Evolutionary conservation across 2,113 vertebrate species (phyloP), one percentile per base, ranked within the genome.

Genomic region (Trinectes maculatus): DNA sequence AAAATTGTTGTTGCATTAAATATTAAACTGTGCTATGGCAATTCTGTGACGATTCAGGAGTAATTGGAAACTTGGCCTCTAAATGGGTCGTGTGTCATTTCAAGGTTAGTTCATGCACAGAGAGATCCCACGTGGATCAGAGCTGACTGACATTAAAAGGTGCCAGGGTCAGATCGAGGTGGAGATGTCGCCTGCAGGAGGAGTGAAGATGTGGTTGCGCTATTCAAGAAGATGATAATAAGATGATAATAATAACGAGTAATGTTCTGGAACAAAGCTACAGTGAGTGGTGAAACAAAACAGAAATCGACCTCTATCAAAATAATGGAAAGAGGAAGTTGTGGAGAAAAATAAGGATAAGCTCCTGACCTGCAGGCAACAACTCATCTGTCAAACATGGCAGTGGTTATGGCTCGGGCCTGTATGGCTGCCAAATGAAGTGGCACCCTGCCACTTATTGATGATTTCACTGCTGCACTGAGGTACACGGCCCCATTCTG

Each of bases 351-450:
- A 55, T 28, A 18, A 28, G 37, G 16, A 26, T 16, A 26, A 12
- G 36, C 24, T 57, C 24, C 12, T 24, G 54, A 39, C 34, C 36
- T 24, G 18, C n/a, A 40, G 54, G 4, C 16, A 19, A 36, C 24
- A 42, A 16, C 36, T 31, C 55, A 19, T 58, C 55, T 43, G 55
- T 58, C 25, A 43, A 43, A 31, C n/a, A 11, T 12, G 39, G 15
- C 8, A 5, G 34, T 39, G 21, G 25, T 43, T 29, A 1, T 59
- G 18, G n/a, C 16, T 31, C 13, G 28, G n/a, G 39, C 28, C 6
- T 25, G 33, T 34, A 59, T 13, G 39, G 28, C 56, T 59, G 13
- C 40, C 26, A 29, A 7, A 19, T 12, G n/a, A 57, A 42, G 5
- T 15, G 34, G 55, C 37, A 57, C 37, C 7, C 24, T 7, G n/a